These are phyloP conservation scores for Coturnix japonica DNA, from an alignment of 2,113 vertebrate genomes.

Conservation along the genomic window DNA sequence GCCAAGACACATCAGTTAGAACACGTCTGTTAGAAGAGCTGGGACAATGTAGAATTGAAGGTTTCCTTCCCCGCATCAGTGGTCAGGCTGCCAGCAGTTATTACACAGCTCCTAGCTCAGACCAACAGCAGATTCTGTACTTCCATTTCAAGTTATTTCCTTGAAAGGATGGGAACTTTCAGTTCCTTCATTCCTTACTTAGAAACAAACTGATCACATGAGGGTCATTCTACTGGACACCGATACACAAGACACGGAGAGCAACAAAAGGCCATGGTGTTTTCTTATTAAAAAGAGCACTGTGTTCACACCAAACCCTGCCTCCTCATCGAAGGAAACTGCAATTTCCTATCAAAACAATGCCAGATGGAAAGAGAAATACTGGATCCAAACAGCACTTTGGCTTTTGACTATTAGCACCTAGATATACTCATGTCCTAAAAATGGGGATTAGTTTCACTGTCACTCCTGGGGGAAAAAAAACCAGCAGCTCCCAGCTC, in stretches of 20 bases:
- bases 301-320: background rate
- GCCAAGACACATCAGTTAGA: background rate
- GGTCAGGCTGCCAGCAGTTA: background rate
- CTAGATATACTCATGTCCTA: background rate
- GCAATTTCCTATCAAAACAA: background rate
- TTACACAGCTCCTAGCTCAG: background rate
- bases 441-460: background rate
- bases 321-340: conserved; percentile 27
- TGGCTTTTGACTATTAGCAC: background rate
- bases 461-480: background rate
- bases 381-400: background rate
- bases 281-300: conserved; percentile 9
- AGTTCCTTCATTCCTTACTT: background rate
- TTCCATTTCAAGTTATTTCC: background rate
- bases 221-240: background rate
- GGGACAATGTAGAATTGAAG: background rate
- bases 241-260: background rate
- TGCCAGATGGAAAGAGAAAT: background rate
- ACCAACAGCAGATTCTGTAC: background rate
- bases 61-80: background rate
- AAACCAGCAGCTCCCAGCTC: background rate
- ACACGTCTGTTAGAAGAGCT: background rate
- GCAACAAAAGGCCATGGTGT: background rate
- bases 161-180: background rate
- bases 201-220: background rate